Evolutionary conservation across 2,113 vertebrate genomes (phyloP), one percentile per base, ranked within the genome.

Genomic region (Rhinolophus sinicus): DNA sequence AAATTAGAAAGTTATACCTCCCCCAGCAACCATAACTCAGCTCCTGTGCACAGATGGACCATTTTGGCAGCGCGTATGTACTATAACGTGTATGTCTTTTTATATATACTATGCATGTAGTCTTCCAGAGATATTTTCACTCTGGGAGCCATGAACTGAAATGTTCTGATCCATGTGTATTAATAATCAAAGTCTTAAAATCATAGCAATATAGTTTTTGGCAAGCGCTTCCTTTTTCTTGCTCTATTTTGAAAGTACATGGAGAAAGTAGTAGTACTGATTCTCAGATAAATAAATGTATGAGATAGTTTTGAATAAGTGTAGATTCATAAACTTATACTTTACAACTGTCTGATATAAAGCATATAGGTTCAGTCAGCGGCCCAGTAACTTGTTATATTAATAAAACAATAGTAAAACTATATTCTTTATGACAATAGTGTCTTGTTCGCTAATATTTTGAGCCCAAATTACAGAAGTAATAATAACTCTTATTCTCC

Each of bases 171-270:
- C 77, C 85, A 72, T 78, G 28, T 73, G 62, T 75, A 90, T 94
- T 95, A 96, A 97, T 96, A 95, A 92, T 89, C 90, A 94, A 76
- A 54, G n/a, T 73, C 80, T 89, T 96, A 88, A 97, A 96, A 95
- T 88, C 73, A 69, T 54, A 93, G 54, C 52, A 86, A 67, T 44
- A 76, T 62, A 87, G 30, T 72, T 96, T 92, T 97, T 38, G 77
- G 56, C 50, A 93, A 92, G 94, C 12, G 6, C 58, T 95, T 95
- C 12, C 13, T 76, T 93, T 80, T 73, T 80, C 84, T 77, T 94
- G 28, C 76, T 96, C 78, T 90, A 78, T 78, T 97, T 96, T 85
- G 56, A 86, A 95, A 84, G 10, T 38, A 76, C 62, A 58, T 93
- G 11, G 83, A 81, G n/a, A 77, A 96, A 95, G 76, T 50, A 35